These are phyloP conservation scores for Poeciliopsis paucimaculata DNA, from an alignment of 2,797 vertebrate species.

Conservation along the genomic window DNA sequence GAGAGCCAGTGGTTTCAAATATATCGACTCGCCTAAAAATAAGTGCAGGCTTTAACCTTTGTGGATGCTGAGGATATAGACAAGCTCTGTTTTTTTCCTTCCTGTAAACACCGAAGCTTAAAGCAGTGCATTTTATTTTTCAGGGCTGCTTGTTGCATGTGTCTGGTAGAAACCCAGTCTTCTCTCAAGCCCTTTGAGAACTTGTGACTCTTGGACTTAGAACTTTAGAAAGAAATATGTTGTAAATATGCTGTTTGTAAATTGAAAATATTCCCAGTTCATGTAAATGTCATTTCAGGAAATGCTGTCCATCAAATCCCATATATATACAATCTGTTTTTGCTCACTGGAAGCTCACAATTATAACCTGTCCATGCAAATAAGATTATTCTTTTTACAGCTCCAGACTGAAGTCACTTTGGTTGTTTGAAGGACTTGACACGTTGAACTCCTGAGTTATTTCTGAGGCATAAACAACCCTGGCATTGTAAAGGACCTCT, in stretches of 20 bases:
- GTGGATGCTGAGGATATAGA: background rate
- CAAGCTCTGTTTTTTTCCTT: background rate
- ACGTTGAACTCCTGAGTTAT: background rate
- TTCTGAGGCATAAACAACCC: background rate
- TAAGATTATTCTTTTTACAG: background rate
- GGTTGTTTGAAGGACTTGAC: background rate
- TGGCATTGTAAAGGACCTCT: conserved; percentile 20
- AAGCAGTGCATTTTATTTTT: background rate
- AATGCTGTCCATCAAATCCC: background rate
- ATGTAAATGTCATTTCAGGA: background rate
- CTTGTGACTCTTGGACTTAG: no score
- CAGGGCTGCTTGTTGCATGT: background rate
- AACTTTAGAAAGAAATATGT: no score
- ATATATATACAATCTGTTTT: background rate
- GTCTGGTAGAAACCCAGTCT: background rate
- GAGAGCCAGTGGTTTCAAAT: background rate
- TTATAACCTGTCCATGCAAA: background rate
- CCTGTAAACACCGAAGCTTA: background rate
- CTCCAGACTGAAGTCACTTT: background rate
- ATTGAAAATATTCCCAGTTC: no score
- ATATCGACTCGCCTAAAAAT: background rate
- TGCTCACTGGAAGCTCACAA: background rate
- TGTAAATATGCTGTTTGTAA: no score
- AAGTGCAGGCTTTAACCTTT: background rate
- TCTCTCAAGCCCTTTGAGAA: no score